phyloP scores from a whole-genome alignment of 2,797 vertebrate species.

The Myotis pilosus region DNA sequence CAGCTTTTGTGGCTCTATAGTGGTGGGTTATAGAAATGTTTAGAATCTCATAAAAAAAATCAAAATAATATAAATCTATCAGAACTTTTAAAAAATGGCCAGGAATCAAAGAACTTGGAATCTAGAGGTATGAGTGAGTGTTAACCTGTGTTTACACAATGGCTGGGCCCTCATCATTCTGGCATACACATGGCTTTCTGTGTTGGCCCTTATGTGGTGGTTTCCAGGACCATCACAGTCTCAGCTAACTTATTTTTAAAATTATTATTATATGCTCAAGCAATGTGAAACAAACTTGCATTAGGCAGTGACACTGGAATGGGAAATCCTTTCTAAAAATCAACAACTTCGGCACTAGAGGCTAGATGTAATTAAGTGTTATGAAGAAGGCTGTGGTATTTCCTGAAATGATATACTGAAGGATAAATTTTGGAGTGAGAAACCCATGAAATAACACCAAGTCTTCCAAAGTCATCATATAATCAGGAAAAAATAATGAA shows the following conservation, averaged over 20 bases:
- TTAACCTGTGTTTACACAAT: too few species aligned
- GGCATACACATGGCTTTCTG: rapidly evolving
- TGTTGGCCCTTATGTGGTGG: rapidly evolving
- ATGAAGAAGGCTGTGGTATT: background rate
- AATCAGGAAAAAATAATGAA: background rate
- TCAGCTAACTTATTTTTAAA: background rate
- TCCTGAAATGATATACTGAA: background rate
- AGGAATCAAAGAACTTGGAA: background rate
- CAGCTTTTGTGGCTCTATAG: background rate
- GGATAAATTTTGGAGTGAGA: background rate
- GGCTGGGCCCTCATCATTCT: too few species aligned
- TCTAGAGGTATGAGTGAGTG: background rate
- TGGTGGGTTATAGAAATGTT: background rate
- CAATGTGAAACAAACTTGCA: background rate
- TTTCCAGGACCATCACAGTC: background rate
- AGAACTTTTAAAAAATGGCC: background rate
- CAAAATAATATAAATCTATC: background rate
- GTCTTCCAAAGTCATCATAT: background rate
- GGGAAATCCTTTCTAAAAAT: background rate
- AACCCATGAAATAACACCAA: background rate
- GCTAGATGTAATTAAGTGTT: background rate
- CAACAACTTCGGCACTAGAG: background rate
- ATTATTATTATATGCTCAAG: background rate
- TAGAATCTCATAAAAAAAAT: background rate
- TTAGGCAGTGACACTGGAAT: background rate